Conservation (phyloP, 2,888 invertebrate genomes). For the Suillia variegata region DNA sequence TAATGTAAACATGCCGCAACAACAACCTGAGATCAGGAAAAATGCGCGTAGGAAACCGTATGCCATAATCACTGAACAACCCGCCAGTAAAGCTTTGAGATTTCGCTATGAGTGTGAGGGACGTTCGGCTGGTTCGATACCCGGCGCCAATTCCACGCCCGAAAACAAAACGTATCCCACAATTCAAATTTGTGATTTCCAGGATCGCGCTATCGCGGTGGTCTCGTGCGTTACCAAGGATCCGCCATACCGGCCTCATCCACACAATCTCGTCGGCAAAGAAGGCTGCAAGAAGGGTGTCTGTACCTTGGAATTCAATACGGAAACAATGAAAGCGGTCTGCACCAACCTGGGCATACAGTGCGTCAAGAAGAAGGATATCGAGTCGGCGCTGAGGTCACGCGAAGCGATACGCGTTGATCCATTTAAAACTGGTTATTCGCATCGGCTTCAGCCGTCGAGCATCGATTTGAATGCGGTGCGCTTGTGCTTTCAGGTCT, state of each 20-base stretch:
- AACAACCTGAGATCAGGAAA: slow-evolving; percentile 33
- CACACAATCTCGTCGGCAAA: slow-evolving; percentile 88
- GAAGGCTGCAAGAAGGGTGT: slow-evolving; percentile 90
- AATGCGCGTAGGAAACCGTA: slow-evolving; percentile 62
- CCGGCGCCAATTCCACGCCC: slow-evolving; percentile 85
- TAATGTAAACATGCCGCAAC: no score
- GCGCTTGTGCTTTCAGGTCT: no score
- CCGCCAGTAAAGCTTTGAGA: slow-evolving; percentile 85
- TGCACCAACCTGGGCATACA: slow-evolving; percentile 96
- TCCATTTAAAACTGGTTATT: slow-evolving; percentile 90
- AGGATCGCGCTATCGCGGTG: slow-evolving; percentile 85
- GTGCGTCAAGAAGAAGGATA: slow-evolving; percentile 94
- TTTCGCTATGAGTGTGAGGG: slow-evolving; percentile 96
- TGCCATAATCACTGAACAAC: slow-evolving; percentile 87
- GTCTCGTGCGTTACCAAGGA: slow-evolving; percentile 96
- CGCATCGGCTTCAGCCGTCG: slow-evolving; percentile 81
- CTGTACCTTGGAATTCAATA: slow-evolving; percentile 80
- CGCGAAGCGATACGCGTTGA: slow-evolving; percentile 88
- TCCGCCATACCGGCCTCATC: slow-evolving; percentile 71
- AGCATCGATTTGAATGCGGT: slow-evolving; percentile 93
- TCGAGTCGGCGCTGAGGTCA: slow-evolving; percentile 79
- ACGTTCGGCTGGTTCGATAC: slow-evolving; percentile 97
- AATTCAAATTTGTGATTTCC: slow-evolving; percentile 84
- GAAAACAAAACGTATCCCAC: slow-evolving; percentile 93
- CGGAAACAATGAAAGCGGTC: slow-evolving; percentile 77